Conservation (phyloP, 2,888 invertebrate genomes). For the Napeogenes sylphis region DNA sequence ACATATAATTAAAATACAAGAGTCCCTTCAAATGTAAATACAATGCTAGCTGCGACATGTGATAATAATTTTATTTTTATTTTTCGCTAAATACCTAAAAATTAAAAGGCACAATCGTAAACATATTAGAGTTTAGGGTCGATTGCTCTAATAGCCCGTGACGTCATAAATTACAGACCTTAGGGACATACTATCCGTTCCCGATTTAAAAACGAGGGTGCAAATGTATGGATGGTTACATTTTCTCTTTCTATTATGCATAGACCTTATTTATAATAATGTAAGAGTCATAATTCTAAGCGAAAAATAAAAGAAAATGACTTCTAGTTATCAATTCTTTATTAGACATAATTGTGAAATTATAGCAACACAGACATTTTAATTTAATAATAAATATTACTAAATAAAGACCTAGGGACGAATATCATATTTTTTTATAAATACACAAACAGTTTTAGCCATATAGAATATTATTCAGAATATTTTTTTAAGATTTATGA, state of each 20-base stretch:
- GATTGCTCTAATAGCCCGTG: constrained; percentile 50
- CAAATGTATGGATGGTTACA: constrained; percentile 22
- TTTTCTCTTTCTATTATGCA: not conserved
- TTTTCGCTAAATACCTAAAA: constrained; percentile 14
- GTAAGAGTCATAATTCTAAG: not conserved
- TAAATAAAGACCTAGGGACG: too few species aligned
- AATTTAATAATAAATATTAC: too few species aligned
- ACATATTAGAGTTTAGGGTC: constrained; percentile 42
- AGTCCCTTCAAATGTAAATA: not conserved
- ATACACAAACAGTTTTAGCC: too few species aligned
- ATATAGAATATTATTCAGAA: too few species aligned
- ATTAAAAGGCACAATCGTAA: constrained; percentile 31
- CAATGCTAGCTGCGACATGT: not conserved
- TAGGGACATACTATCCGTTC: constrained; percentile 35
- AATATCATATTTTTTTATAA: too few species aligned
- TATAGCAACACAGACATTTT: too few species aligned
- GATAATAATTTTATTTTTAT: constrained; percentile 6
- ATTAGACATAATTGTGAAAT: too few species aligned
- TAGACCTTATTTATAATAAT: constrained; percentile 4
- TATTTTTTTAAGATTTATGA: too few species aligned
- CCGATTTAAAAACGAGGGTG: constrained; percentile 40
- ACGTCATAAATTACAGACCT: constrained; percentile 49
- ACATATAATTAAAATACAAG: not conserved
- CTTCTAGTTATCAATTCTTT: too few species aligned
- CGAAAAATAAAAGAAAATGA: not conserved